A percentile compares a stretch with the other conserved stretches of the same genome.
phyloP scores from a whole-genome alignment of 2,888 invertebrate species.

The Xylota segnis region DNA sequence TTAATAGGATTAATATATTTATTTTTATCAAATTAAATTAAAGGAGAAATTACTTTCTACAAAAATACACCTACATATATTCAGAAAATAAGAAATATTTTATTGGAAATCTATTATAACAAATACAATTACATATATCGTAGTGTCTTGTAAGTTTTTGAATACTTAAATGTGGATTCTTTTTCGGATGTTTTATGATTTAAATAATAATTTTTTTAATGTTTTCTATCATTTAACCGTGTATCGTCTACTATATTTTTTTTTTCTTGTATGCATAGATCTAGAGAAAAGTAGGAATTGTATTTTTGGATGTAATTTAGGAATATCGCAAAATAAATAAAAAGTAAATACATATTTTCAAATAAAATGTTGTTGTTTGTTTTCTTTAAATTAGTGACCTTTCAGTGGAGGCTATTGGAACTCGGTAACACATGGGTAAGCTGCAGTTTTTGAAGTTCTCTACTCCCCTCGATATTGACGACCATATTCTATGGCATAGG shows the following conservation, averaged over 20 bases:
- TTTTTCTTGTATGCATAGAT: slow-evolving; percentile 50
- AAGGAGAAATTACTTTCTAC: slow-evolving; percentile 33
- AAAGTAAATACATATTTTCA: slow-evolving; percentile 59
- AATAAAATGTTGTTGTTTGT: slow-evolving; percentile 16
- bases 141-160: slow-evolving; percentile 52
- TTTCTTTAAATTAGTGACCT: not conserved
- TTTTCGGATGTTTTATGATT: slow-evolving; percentile 46
- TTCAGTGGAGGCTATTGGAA: not conserved
- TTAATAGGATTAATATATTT: slow-evolving; percentile 75
- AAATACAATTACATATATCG: slow-evolving; percentile 45
- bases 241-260: slow-evolving; percentile 42
- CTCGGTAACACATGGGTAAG: no score
- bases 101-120: slow-evolving; percentile 31
- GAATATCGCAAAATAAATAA: slow-evolving; percentile 45
- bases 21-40: slow-evolving; percentile 64
- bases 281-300: slow-evolving; percentile 43
- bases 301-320: slow-evolving; percentile 67
- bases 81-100: slow-evolving; percentile 36
- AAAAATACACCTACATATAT: slow-evolving; percentile 6
- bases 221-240: slow-evolving; percentile 51
- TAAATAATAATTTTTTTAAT: slow-evolving; percentile 31
- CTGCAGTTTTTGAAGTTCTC: no score
- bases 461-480: no score
- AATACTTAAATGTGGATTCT: slow-evolving; percentile 47
- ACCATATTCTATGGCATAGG: no score